Conservation (phyloP, 2,113 vertebrate species). For the Panthera tigris region DNA sequence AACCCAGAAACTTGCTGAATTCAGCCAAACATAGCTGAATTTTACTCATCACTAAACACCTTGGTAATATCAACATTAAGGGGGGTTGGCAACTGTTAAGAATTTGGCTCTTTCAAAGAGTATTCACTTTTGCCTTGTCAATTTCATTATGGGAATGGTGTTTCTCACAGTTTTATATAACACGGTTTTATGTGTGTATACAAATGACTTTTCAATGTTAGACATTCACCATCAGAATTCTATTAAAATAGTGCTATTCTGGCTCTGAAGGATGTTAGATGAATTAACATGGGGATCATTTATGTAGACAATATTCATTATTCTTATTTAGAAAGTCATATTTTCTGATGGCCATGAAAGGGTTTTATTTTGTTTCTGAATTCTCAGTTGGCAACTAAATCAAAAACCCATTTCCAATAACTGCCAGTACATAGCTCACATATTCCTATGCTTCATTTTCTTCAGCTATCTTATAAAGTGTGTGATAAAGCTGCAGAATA, state of each 20-base stretch:
- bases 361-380: constrained; percentile 68
- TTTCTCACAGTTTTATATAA: constrained; percentile 4
- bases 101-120: not conserved
- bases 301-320: constrained; percentile 56
- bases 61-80: not conserved
- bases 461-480: not conserved
- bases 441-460: constrained; percentile 43
- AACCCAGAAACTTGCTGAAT: not conserved
- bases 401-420: constrained; percentile 72
- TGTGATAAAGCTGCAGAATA: constrained; percentile 34
- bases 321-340: constrained; percentile 70
- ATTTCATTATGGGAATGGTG: not conserved
- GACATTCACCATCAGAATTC: constrained; percentile 50
- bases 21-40: not conserved
- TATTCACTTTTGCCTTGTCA: not conserved
- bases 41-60: not conserved
- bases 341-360: constrained; percentile 49
- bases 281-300: constrained; percentile 61
- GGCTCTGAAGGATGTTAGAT: constrained; percentile 28
- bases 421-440: constrained; percentile 43
- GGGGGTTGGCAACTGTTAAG: not conserved
- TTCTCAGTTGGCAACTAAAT: constrained; percentile 71
- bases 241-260: constrained; percentile 56
- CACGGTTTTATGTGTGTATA: not conserved
- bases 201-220: constrained; percentile 33